Base-by-base conservation (phyloP, 2,797 vertebrate genomes). In the Pelobates cultripes region DNA sequence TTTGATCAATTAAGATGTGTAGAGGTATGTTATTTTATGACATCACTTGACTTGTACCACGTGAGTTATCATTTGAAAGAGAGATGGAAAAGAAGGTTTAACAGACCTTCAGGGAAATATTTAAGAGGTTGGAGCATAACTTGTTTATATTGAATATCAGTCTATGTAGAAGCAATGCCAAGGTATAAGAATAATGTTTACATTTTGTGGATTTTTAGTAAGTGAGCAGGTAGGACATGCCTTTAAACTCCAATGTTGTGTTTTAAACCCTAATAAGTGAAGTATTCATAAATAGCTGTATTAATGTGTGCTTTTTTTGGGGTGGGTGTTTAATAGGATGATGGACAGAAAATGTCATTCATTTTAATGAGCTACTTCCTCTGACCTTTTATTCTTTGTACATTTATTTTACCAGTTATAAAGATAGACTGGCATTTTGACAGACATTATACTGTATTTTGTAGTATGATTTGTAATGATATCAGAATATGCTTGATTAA, bases 311-410 rank as follows among this genome's bases (percentile, higher is more conserved):
- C 70, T 71, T 79, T 28, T 64, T 83, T 71, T 74, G 71, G 55
- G 63, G 70, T 17, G 72, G 55, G 70, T 61, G 71, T 73, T 66
- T 73, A 79, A 70, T 83, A 47, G 6, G 9, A 83, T 83, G 81
- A 83, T 83, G 44, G 72, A 78, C 82, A 87, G 85, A 86, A 89
- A 91, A 88, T 87, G 87, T 89, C 28, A 78, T 86, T 47, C 64
- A 80, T 87, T 86, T 61, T 87, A 90, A 86, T 86, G 85, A 90
- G 82, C 44, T 85, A 4, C 69, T 88, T 87, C 7, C 43, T 84
- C 86, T 88, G 84, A 83, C 79, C 79, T 86, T 87, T 78, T 64
- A 75, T 79, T 83, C 44, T 70, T 40, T 53, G 17, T 60, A 57
- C 12, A 10, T 57, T 73, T 83, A 78, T 61, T 67, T 73, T 68